Evolutionary conservation across 1,140 invertebrate genomes (phyloP).

Genomic region (Cardiocondyla obscurior): DNA sequence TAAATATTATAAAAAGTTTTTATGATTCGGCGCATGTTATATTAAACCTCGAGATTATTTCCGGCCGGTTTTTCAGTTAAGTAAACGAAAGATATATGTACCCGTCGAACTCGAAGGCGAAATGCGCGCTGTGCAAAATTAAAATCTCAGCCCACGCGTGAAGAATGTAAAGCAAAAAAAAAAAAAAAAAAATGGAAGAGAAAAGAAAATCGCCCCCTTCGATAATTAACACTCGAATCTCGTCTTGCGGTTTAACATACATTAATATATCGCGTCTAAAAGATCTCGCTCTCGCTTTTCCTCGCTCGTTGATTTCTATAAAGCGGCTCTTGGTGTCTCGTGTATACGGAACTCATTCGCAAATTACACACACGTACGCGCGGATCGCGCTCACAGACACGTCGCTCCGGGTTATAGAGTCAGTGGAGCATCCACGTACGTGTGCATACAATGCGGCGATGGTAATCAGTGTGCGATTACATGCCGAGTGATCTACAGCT

Average conservation of each 20-base stretch:
- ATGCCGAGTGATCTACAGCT: constrained; percentile 39
- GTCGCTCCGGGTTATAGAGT: constrained; percentile 73
- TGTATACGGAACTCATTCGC: neutral
- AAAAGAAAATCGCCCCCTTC: neutral
- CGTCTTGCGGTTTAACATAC: neutral
- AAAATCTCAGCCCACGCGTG: neutral
- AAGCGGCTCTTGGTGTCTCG: neutral
- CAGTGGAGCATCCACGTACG: constrained; percentile 70
- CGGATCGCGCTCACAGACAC: neutral
- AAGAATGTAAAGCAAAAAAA: neutral
- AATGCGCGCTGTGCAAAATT: neutral
- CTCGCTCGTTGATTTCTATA: neutral
- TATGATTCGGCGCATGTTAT: neutral
- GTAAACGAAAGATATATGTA: constrained; percentile 17
- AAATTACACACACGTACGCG: neutral
- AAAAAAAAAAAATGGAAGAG: neutral
- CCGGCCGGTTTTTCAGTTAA: neutral
- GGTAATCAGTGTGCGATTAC: constrained; percentile 20
- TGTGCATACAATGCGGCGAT: constrained; percentile 42
- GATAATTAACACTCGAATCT: neutral
- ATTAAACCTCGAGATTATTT: neutral
- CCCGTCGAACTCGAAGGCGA: neutral
- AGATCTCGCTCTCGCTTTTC: neutral
- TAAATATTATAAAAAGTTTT: neutral
- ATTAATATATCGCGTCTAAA: neutral